phyloP scores from a whole-genome alignment of 2,888 invertebrate species.

The Resseliella maxima region DNA sequence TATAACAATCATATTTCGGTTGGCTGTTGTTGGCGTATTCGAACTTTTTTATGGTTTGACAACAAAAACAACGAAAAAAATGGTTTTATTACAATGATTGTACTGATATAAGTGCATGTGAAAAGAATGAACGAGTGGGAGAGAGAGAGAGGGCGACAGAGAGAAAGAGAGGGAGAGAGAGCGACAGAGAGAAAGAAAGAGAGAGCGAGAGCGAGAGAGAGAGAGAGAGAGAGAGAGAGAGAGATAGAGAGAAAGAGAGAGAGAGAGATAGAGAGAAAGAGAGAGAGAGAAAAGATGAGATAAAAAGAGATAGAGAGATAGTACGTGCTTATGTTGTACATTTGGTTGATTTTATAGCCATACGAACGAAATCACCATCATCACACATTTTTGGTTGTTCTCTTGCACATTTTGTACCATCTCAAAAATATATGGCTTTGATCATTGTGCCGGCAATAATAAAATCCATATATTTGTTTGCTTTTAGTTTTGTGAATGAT shows the following conservation, averaged over 20 bases:
- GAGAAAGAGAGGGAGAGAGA: too few relatives aligned
- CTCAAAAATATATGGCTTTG: conserved; percentile 20
- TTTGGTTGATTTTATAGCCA: conserved; percentile 36
- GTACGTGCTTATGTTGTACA: background rate
- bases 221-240: background rate
- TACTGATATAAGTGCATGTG: background rate
- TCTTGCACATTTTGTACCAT: background rate
- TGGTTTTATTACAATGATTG: conserved; percentile 14
- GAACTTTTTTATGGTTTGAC: conserved; percentile 28
- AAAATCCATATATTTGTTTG: conserved; percentile 37
- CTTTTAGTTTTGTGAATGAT: background rate
- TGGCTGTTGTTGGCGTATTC: background rate
- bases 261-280: background rate
- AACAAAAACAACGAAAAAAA: background rate
- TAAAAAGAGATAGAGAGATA: background rate
- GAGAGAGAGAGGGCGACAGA: background rate
- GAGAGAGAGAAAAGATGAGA: too few relatives aligned
- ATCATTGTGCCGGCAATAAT: conserved; percentile 42
- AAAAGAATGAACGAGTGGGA: background rate
- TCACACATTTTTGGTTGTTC: background rate
- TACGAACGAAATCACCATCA: background rate
- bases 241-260: background rate
- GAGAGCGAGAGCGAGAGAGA: background rate
- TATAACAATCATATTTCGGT: background rate
- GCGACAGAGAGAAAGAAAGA: too few relatives aligned